phyloP scores from a whole-genome alignment of 2,888 invertebrate species.

The Lamproptera curius region DNA sequence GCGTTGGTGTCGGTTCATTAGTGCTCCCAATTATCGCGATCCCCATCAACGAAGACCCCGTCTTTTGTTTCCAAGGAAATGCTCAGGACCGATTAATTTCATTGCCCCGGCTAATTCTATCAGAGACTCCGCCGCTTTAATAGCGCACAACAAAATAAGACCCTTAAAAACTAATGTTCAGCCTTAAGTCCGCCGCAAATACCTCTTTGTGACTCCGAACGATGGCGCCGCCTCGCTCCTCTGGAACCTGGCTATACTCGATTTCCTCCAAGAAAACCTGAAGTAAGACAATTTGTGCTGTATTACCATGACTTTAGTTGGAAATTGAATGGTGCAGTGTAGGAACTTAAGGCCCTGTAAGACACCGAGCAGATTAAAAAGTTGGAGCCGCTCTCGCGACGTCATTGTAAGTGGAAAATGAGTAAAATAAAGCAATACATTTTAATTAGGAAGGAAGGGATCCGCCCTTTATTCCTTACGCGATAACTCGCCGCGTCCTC shows the following conservation, averaged over 20 bases:
- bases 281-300: conserved; percentile 30
- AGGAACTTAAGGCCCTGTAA: conserved; percentile 53
- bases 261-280: conserved; percentile 39
- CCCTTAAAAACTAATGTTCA: conserved; percentile 77
- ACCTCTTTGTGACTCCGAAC: conserved; percentile 73
- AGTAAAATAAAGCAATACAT: conserved; percentile 79
- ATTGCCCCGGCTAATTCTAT: conserved; percentile 72
- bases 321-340: conserved; percentile 21
- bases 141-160: conserved; percentile 73
- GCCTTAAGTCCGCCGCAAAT: conserved; percentile 74
- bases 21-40: not conserved
- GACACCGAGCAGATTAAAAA: conserved; percentile 72
- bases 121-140: conserved; percentile 66
- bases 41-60: not conserved
- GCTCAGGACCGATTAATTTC: conserved; percentile 61
- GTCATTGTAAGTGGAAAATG: conserved; percentile 77
- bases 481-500: conserved; percentile 70
- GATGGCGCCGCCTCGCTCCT: conserved; percentile 49
- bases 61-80: conserved; percentile 2
- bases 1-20: not conserved
- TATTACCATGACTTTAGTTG: conserved; percentile 22
- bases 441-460: conserved; percentile 76
- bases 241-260: conserved; percentile 56
- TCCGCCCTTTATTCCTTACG: conserved; percentile 71
- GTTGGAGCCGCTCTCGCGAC: conserved; percentile 73